These are phyloP conservation scores for Telmatochromis sp. DNA, from an alignment of 2,113 vertebrate species.

Conservation along the genomic window DNA sequence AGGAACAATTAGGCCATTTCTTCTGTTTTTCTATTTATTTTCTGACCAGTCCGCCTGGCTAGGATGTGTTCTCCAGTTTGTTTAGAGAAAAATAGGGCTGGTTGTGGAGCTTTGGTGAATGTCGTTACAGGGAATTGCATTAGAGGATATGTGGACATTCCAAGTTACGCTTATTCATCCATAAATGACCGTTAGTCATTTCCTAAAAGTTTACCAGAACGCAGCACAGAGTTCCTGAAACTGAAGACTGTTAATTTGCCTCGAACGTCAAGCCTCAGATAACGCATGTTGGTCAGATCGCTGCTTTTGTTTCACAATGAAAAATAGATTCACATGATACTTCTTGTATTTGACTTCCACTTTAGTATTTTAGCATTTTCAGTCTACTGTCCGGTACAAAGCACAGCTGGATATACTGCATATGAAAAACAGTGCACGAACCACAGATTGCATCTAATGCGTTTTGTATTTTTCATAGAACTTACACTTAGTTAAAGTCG, in stretches of 20 bases:
- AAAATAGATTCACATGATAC: neutral
- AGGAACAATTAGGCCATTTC: neutral
- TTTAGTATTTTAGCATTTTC: neutral
- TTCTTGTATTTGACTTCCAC: neutral
- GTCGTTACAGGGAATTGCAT: neutral
- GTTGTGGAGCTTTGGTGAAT: neutral
- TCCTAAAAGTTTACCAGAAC: neutral
- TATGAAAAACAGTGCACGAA: neutral
- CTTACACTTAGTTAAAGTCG: neutral
- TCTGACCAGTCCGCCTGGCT: neutral
- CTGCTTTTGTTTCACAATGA: neutral
- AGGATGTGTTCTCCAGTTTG: neutral
- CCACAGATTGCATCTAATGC: neutral
- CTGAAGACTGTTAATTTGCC: neutral
- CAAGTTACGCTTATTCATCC: neutral
- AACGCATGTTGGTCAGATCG: neutral
- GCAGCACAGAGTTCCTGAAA: neutral
- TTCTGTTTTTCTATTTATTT: neutral
- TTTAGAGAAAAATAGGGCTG: neutral
- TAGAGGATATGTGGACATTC: neutral
- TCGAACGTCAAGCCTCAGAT: neutral
- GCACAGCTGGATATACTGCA: rapidly evolving
- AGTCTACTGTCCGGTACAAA: neutral
- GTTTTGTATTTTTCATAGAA: neutral
- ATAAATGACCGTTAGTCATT: constrained; percentile 2